Evolutionary conservation across 2,113 vertebrate genomes (phyloP), one percentile per base, ranked within the genome.

Genomic region (Leucosticte australis): DNA sequence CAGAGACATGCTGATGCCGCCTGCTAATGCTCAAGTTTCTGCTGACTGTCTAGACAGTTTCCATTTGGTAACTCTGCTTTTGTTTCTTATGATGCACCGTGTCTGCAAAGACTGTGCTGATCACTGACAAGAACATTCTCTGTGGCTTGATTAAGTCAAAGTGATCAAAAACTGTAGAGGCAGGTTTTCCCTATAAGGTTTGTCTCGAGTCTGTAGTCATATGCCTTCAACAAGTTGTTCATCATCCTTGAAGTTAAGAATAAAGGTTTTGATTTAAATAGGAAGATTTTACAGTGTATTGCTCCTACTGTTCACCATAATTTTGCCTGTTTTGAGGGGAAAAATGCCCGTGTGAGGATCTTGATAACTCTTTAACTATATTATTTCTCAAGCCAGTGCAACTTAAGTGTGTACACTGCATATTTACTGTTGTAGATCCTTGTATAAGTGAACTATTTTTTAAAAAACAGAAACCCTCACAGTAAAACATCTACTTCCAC

Each of bases 1-100:
- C 84, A 83, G 89, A 83, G 70, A 83, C 65, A 59, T 90, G 53
- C 83, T 92, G 62, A 71, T 96, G 81, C 78, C 46, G 89, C 69
- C 81, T 92, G 87, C 62, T 88, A 77, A 87, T n/a, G 84, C 88
- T 90, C 71, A 93, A n/a, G 53, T 94, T 95, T 94, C 75, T 96
- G 84, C 87, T 95, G 87, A 76, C 78, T 92, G 91, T 96, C 91
- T 91, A 91, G 93, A 95, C 35, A 7, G 69, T 91, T 96, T 81
- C 89, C 71, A 91, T 90, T 87, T 0, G 0, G 77, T 92, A 87
- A 68, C 69, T 92, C 76, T 57, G 88, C 83, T 91, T 86, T 92
- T 89, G 62, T 91, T 94, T 92, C 77, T 82, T 87, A 10, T 1
- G 59, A 63, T 91, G 35, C 80, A 71, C 42, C 55, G 6, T 87